Evolutionary conservation across 2,113 vertebrate species (phyloP).

Genomic region (Sialia sialis): DNA sequence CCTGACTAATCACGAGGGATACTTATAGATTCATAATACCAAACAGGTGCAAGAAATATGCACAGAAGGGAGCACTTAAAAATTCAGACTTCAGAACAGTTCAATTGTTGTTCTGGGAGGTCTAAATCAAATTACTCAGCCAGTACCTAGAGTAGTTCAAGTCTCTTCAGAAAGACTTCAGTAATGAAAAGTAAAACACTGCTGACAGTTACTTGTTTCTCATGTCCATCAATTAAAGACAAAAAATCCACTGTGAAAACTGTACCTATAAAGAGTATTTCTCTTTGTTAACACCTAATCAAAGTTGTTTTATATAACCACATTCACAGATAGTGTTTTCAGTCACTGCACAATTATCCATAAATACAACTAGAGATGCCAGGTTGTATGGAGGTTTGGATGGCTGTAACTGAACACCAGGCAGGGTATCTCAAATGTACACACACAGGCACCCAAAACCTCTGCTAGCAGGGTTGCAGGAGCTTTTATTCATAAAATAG

Average conservation of each 20-base stretch:
- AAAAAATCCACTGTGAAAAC: neutral
- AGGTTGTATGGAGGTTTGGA: neutral
- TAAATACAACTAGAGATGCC: neutral
- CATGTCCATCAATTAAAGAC: neutral
- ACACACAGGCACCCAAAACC: neutral
- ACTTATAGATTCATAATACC: conserved; percentile 52
- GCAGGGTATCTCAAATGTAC: neutral
- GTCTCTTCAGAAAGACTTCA: neutral
- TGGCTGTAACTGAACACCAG: neutral
- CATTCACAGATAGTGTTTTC: neutral
- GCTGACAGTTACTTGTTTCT: neutral
- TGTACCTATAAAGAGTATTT: neutral
- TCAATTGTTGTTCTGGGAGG: neutral
- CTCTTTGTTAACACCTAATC: neutral
- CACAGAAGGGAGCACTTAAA: conserved; percentile 5
- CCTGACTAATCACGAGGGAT: conserved; percentile 47
- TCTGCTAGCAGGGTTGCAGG: neutral
- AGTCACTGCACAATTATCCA: neutral
- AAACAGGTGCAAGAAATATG: conserved; percentile 67
- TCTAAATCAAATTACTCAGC: neutral
- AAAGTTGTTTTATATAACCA: neutral
- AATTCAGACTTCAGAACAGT: neutral
- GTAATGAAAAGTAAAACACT: neutral
- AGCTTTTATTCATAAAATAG: neutral
- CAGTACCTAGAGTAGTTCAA: neutral